Base-by-base conservation (phyloP, 2,797 vertebrate genomes). In the Gambelia wislizenii region DNA sequence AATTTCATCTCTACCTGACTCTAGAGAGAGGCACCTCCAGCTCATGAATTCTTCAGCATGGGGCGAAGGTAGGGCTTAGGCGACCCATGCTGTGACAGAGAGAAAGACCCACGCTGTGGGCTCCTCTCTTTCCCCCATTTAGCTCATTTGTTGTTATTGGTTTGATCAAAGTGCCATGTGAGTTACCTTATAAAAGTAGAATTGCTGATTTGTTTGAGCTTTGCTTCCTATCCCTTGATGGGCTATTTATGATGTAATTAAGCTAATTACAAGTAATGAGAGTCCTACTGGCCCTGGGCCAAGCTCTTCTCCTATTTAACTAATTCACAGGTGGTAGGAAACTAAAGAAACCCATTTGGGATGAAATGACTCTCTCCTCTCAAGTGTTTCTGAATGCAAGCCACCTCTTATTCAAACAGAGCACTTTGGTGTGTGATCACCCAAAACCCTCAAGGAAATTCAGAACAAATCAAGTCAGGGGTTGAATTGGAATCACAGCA, bases 211-310 rank as follows among this genome's bases (percentile, higher is more conserved):
- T 96, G 96, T 95, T 95, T 95, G 92, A 96, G 93, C 93, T 14
- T 93, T 94, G 94, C 94, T 95, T 93, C 18, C 92, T 96, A 95
- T 95, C 95, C 92, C 96, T 96, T 95, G 95, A 96, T 95, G 96
- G 95, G 94, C 95, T 95, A 96, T 96, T 96, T 96, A 95, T 95
- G 94, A 96, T 95, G 95, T 94, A 96, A 96, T 96, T 96, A 96
- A 96, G 93, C 95, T 96, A 96, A 96, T 96, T 96, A 95, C 95
- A 95, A 94, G 95, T 94, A 96, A 96, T 95, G 92, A 95, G 94
- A 93, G 91, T 94, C 95, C 95, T 94, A 89, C 79, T 96, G 95
- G 96, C 94, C 92, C 90, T 85, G 89, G 94, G 95, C 96, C 96
- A 96, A 96, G 92, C 90, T 91, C 89, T 96, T 96, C 96, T 95